These are phyloP conservation scores for Rhamphomyia laevipes DNA, from an alignment of 2,888 invertebrate species.

Conservation along the genomic window DNA sequence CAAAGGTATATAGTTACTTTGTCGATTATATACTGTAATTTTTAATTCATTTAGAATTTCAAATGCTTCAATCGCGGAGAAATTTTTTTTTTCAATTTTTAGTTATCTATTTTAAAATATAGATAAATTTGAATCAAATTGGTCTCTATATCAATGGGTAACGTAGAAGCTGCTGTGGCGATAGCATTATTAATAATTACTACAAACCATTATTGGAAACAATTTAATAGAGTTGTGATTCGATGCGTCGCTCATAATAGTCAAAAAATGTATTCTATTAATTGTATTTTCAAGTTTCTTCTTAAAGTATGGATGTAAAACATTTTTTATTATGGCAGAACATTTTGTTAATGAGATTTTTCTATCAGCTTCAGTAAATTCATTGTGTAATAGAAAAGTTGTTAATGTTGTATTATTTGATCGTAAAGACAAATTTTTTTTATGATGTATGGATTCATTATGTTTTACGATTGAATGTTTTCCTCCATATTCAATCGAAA, in stretches of 20 bases:
- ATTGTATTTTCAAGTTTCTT: conserved; percentile 13
- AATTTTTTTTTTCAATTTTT: too few species aligned
- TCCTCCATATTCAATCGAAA: not conserved
- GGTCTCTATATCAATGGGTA: too few species aligned
- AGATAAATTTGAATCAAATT: too few species aligned
- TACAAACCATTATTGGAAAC: conserved; percentile 1
- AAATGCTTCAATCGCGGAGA: too few species aligned
- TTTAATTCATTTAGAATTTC: too few species aligned
- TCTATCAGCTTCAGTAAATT: too few species aligned
- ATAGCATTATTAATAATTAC: too few species aligned
- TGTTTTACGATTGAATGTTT: not conserved
- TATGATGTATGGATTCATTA: not conserved
- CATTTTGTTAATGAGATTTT: too few species aligned
- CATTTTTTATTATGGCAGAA: not conserved
- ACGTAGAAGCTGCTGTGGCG: too few species aligned
- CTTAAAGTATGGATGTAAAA: not conserved
- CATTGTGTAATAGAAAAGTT: not conserved
- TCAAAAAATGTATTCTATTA: conserved; percentile 6
- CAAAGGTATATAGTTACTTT: too few species aligned
- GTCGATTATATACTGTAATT: too few species aligned
- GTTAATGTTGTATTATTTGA: not conserved
- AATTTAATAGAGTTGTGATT: not conserved
- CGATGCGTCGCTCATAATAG: not conserved
- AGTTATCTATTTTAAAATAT: too few species aligned
- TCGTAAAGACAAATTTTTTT: not conserved